These are phyloP conservation scores for Cryptocephalus moraei DNA, from an alignment of 2,888 invertebrate species.

Conservation along the genomic window DNA sequence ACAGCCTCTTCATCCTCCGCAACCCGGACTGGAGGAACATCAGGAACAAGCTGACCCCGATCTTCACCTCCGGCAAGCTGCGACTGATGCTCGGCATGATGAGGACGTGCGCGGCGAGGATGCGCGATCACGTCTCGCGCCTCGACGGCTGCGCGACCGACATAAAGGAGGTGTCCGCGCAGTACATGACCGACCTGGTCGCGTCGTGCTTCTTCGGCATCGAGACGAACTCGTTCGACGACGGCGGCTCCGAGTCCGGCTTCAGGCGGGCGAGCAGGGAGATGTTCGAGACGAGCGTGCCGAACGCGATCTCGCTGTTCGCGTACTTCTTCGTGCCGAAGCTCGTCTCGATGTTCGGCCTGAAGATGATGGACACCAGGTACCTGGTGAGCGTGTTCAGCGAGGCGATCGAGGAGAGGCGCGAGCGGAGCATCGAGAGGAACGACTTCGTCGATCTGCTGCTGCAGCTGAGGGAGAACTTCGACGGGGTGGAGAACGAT, in stretches of 20 bases:
- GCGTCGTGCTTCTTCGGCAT: constrained; percentile 40
- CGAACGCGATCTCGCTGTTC: constrained; percentile 23
- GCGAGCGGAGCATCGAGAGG: constrained; percentile 24
- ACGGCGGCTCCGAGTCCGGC: constrained; percentile 25
- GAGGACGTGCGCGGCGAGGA: constrained; percentile 31
- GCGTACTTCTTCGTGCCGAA: constrained; percentile 29
- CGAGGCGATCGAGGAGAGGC: constrained; percentile 27
- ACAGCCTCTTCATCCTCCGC: constrained; percentile 37
- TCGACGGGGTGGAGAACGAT: constrained; percentile 16
- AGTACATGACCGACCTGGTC: constrained; percentile 40
- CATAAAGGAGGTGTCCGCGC: constrained; percentile 29
- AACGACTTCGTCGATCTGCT: constrained; percentile 40
- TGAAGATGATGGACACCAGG: constrained; percentile 29
- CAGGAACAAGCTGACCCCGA: constrained; percentile 42
- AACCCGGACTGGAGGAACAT: constrained; percentile 45
- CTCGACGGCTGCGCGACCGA: constrained; percentile 19
- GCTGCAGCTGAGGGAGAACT: constrained; percentile 27
- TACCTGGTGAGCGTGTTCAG: constrained; percentile 30
- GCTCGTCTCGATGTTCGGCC: constrained; percentile 28
- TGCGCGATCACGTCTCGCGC: constrained; percentile 25
- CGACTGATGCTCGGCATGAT: constrained; percentile 42
- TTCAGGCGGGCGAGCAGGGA: constrained; percentile 33
- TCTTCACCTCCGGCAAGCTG: constrained; percentile 45
- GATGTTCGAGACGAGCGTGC: constrained; percentile 28
- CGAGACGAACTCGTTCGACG: constrained; percentile 32